Base-by-base conservation (phyloP, 1,140 invertebrate genomes). In the Trichoplusia ni region DNA sequence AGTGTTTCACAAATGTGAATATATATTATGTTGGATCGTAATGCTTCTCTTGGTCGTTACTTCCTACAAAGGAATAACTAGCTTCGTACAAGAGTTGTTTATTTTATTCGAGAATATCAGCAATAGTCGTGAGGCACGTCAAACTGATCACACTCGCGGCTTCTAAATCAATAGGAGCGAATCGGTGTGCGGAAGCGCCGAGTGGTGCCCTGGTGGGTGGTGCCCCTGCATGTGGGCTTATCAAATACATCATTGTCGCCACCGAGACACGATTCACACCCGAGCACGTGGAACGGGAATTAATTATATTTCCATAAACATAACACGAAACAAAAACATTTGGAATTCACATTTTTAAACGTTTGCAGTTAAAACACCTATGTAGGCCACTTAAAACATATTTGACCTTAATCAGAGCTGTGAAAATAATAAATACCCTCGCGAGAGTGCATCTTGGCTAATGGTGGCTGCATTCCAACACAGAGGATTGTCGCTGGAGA, bases 391-490 rank as follows among this genome's bases (percentile, higher is more conserved):
- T 40, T 56, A 25, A 40, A 59, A 59, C 23, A 29, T 31, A 31
- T 44, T 59, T 44, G 51, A 35, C 51, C 38, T 59, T 44, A 59
- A 44, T 59, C 14, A 19, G 38, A 59, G 31, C 27, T 47, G 29
- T 35, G 56, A 60, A 63, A 64, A 56, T 61, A 42, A 61, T 65
- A 67, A 67, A 64, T 44, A 35, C 19, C 25, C 56, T 71, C 59
- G 63, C 65, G 70, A 67, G 69, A 75, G 65, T 76, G 67, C 75
- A 73, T 64, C 59, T 58, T 66, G 63, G 76, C 68, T 72, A 74
- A 73, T 70, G 76, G 74, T 73, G 62, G 62, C 77, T 77, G 79
- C 82, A 85, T 82, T 85, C 84, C 80, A 66, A 53, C 63, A 64
- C 63, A 72, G 67, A 75, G 70, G 73, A 84, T 72, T 76, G 78